Percentiles rank a stretch among this genome's conserved stretches.
Conservation (phyloP, 30 jellyfish, hydroid and myxozoan species). For the Pelagia noctiluca region DNA sequence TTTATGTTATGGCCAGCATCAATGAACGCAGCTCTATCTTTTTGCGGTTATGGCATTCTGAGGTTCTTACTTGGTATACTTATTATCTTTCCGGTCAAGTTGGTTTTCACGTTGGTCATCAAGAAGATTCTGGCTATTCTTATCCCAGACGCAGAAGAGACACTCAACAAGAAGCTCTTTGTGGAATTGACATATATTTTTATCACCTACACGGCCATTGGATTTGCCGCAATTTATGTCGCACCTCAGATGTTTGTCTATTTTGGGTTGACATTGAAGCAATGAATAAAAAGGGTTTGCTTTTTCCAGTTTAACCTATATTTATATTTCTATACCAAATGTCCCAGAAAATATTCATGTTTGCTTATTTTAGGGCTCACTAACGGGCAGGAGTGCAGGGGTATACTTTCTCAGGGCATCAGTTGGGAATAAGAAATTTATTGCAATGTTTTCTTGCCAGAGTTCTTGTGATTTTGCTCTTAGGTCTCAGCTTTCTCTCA, state of each 20-base stretch:
- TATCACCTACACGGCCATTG: conserved; percentile 83
- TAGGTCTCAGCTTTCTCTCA: too few species aligned
- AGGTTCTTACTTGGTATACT: conserved; percentile 77
- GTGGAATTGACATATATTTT: conserved; percentile 88
- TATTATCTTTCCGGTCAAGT: conserved; percentile 84
- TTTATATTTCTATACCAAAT: too few species aligned
- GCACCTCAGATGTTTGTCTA: conserved; percentile 85
- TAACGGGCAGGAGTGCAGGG: too few species aligned
- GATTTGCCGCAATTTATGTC: conserved; percentile 87
- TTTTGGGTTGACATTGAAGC: conserved; percentile 43
- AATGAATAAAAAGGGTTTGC: neutral
- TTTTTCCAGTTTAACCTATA: neutral
- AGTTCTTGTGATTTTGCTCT: too few species aligned
- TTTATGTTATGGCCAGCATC: conserved; percentile 4
- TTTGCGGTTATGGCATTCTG: conserved; percentile 23
- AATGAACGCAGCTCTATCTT: conserved; percentile 21
- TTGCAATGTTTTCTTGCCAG: too few species aligned
- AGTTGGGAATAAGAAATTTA: too few species aligned
- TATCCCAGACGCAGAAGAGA: conserved; percentile 62
- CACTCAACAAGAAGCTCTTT: conserved; percentile 58
- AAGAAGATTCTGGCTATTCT: conserved; percentile 35
- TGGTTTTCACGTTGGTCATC: conserved; percentile 51
- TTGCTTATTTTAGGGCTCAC: too few species aligned
- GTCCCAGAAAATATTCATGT: too few species aligned
- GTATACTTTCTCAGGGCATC: too few species aligned